Evolutionary conservation across 2,888 invertebrate species (phyloP), one percentile per base, ranked within the genome.

Genomic region (Penaeus monodon): DNA sequence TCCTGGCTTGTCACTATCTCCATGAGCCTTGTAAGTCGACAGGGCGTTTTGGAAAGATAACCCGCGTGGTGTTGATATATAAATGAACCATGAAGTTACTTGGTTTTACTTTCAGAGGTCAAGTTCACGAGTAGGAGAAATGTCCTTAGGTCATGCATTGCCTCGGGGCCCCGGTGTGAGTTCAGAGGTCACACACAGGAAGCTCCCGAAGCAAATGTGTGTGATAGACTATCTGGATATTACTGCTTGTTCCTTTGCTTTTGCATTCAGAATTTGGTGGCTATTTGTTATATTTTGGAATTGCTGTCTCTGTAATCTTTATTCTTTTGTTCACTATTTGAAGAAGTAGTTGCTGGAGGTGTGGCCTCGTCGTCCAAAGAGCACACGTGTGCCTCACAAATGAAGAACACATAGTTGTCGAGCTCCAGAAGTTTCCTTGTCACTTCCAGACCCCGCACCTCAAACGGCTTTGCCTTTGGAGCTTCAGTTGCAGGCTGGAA

Each of bases 391-490:
- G 57, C 57, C 57, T 57, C 57, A 57, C 57, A 57, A 57, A 14
- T 57, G 57, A 57, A 57, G 57, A 57, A 80, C 73, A 80, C 65
- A 38, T 78, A 78, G 57, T 70, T 74, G 82, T 68, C 81, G 57
- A 82, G 73, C 66, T 83, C 79, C 86, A 79, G 86, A 79, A 83
- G 83, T 73, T 70, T 82, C 83, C 80, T 79, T 79, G 63, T 63
- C 66, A 77, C 79, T 79, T 87, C 79, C 86, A 82, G 81, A 83
- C 86, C 86, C 86, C 79, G 86, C 66, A 78, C 86, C 86, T 83
- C 83, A 87, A 81, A 82, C 57, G 57, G 65, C 73, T 64, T 73
- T 70, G 73, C 76, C 70, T 78, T 78, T 70, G 14, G 70, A 80
- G 79, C 64, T 70, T 65, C n/a, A 68, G 38, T 14, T 17, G 57